Conservation (phyloP, 2,888 invertebrate species). For the Hipparchia sbordonii region DNA sequence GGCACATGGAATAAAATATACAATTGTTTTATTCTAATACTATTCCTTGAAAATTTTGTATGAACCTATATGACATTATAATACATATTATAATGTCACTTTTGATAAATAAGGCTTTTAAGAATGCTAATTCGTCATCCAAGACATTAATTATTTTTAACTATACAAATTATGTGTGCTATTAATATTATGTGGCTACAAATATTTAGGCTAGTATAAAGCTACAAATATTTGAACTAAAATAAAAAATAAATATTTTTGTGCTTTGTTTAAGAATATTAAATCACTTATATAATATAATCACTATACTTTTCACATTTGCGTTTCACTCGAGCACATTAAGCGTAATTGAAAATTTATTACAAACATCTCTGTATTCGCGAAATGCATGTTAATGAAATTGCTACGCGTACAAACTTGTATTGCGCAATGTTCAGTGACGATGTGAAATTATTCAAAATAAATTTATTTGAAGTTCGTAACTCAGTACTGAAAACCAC, state of each 20-base stretch:
- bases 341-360: constrained; percentile 5
- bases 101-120: not conserved
- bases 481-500: not conserved
- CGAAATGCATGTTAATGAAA: constrained; percentile 12
- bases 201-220: too few species aligned
- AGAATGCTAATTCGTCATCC: not conserved
- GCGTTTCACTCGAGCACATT: constrained; percentile 1
- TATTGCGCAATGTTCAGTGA: constrained; percentile 1
- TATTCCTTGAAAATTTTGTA: too few species aligned
- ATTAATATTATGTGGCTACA: not conserved
- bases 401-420: constrained; percentile 10
- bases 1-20: too few species aligned
- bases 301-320: not conserved
- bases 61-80: not conserved
- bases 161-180: too few species aligned
- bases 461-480: constrained; percentile 1
- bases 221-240: too few species aligned
- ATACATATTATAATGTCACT: not conserved
- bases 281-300: too few species aligned
- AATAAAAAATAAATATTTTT: too few species aligned
- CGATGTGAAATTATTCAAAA: constrained; percentile 6
- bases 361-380: not conserved
- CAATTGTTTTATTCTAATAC: too few species aligned
- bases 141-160: not conserved
- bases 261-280: too few species aligned